Evolutionary conservation across 92 coral and sea anemone genomes (phyloP), one percentile per base, ranked within the genome.

Genomic region (Pocillopora grandis): DNA sequence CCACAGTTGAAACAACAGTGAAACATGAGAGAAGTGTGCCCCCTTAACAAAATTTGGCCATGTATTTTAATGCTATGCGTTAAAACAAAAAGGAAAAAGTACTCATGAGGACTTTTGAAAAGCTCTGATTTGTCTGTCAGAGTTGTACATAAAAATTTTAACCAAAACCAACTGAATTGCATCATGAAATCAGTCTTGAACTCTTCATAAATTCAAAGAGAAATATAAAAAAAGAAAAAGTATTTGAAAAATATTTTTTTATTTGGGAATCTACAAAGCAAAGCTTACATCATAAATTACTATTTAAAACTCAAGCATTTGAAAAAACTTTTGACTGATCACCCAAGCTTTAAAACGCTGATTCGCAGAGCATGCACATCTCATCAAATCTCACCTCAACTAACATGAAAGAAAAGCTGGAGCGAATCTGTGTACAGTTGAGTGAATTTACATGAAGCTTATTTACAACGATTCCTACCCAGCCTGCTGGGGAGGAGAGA

Each of bases 211-310:
- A 7, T 7, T 42, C 52, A 42, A 42, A 42, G 8, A 42, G 52
- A 42, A 4, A 27, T 2, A 42, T 42, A 42, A 9, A 20, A 64
- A 7, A 12, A 18, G 66, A 60, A 70, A n/a, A 81, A 21, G 9
- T 21, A 5, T 20, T 37, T 27, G 19, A 31, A 62, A 72, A 60
- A 21, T 52, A 33, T 70, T 37, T 14, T 49, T 83, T 83, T 83
- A 83, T 49, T 83, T 6, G 13, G 49, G n/a, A 17, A 19, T 83
- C 86, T 71, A 75, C 68, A 31, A 56, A 62, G 80, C 73, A 83
- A 42, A 83, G 80, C 86, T 73, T 75, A 19, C 66, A 33, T 75
- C 63, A 82, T 83, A 83, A 83, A 73, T 83, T 83, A 82, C 18
- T 33, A 33, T 69, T 56, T 36, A 59, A 70, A 23, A n/a, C 70